Conservation (phyloP, 1,140 invertebrate species). For the Calephelis nemesis region DNA sequence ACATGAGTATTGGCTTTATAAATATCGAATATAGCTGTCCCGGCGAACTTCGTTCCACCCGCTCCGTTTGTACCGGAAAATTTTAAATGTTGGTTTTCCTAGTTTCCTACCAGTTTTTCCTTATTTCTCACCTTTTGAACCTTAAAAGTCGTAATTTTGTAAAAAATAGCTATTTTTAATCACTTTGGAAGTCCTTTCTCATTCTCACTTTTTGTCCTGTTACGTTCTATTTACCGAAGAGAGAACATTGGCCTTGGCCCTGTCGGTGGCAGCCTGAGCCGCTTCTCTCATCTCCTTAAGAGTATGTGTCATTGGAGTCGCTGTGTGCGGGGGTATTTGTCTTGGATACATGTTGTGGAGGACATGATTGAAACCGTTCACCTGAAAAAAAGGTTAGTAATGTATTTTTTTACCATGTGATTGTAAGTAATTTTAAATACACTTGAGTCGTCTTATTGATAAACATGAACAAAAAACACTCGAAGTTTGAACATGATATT, state of each 20-base stretch:
- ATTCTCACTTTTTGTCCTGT: constrained; percentile 33
- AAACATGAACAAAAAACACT: too few relatives aligned
- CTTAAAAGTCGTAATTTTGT: neutral
- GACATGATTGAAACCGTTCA: constrained; percentile 90
- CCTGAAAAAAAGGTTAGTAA: constrained; percentile 45
- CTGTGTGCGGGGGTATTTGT: constrained; percentile 48
- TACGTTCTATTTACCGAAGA: constrained; percentile 68
- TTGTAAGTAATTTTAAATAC: too few relatives aligned
- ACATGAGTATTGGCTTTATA: too few relatives aligned
- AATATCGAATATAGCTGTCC: too few relatives aligned
- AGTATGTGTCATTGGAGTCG: constrained; percentile 75
- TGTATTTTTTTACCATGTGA: too few relatives aligned
- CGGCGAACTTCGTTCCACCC: accelerated
- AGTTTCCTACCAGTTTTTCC: too few relatives aligned
- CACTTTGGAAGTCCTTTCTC: neutral
- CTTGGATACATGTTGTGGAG: constrained; percentile 85
- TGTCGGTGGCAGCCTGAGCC: constrained; percentile 86
- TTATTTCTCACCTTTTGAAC: too few relatives aligned
- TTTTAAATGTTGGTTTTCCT: too few relatives aligned
- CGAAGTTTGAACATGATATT: too few relatives aligned
- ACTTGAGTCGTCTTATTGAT: too few relatives aligned
- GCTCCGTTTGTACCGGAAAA: too few relatives aligned
- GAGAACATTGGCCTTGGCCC: constrained; percentile 83
- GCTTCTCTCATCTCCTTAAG: constrained; percentile 85
- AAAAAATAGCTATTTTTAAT: constrained; percentile 10